These are phyloP conservation scores for Fringilla coelebs DNA, from an alignment of 2,797 vertebrate genomes.

Conservation along the genomic window DNA sequence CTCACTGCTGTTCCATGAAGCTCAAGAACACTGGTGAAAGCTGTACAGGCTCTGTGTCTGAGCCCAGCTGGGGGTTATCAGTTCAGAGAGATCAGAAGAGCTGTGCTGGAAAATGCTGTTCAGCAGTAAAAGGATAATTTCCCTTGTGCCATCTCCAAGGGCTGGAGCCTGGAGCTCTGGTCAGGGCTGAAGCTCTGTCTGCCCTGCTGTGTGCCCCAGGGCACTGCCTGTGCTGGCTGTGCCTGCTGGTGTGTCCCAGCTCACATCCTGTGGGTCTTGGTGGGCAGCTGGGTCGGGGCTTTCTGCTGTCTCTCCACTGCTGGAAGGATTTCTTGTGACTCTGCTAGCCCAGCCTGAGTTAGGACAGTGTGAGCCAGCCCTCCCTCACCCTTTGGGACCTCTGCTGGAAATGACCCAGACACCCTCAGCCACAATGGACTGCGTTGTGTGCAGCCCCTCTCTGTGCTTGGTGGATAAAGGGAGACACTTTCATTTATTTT, in stretches of 20 bases:
- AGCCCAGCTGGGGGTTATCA: background rate
- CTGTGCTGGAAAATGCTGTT: background rate
- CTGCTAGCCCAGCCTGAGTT: background rate
- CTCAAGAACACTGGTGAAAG: background rate
- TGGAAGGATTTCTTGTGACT: background rate
- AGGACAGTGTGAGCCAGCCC: background rate
- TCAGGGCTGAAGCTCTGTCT: fast-evolving
- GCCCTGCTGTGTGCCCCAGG: background rate
- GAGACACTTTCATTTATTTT: background rate
- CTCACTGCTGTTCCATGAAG: background rate
- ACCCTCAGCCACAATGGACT: background rate
- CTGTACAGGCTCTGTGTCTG: background rate
- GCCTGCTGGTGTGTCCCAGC: background rate
- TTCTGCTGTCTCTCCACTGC: background rate
- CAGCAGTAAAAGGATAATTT: background rate
- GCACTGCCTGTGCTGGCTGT: background rate
- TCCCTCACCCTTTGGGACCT: background rate
- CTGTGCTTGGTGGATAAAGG: background rate
- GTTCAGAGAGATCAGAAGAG: background rate
- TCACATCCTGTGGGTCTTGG: background rate
- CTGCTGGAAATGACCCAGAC: background rate
- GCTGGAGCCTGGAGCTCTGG: background rate
- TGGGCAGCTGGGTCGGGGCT: background rate
- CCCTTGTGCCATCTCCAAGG: fast-evolving
- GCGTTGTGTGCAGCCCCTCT: fast-evolving